These are phyloP conservation scores for Arbacia lixula DNA, from an alignment of 53 echinoderm and acorn worm species.

Conservation along the genomic window DNA sequence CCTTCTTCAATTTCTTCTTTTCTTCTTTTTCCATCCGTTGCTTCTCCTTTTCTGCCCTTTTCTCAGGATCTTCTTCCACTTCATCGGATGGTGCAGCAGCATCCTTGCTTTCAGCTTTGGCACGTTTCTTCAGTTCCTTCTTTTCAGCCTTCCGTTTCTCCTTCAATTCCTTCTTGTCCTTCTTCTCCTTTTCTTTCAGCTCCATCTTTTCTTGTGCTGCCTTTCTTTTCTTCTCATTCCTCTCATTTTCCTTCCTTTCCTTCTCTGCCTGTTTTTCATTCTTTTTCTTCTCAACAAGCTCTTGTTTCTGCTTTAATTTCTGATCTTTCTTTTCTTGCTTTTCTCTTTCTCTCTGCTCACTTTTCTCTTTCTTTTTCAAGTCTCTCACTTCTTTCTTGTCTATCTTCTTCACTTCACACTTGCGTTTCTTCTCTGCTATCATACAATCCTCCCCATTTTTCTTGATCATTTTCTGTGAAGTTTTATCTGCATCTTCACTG, in stretches of 20 bases:
- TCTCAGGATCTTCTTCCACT: constrained; percentile 8
- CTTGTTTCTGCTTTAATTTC: constrained; percentile 10
- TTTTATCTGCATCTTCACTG: too few species aligned
- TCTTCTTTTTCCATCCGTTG: constrained; percentile 37
- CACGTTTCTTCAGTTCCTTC: constrained; percentile 1
- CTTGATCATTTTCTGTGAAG: constrained; percentile 7
- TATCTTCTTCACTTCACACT: constrained; percentile 10
- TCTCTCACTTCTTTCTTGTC: constrained; percentile 3
- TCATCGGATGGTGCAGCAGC: not conserved
- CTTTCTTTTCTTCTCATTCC: not conserved
- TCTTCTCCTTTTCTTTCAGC: constrained; percentile 15
- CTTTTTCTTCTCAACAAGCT: constrained; percentile 13
- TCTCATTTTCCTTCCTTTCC: constrained; percentile 19
- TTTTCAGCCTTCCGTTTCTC: constrained; percentile 39
- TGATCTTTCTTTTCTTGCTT: constrained; percentile 13
- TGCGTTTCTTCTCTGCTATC: constrained; percentile 41
- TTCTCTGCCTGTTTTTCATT: not conserved
- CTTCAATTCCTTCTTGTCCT: constrained; percentile 42
- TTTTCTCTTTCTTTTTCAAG: not conserved
- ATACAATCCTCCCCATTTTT: constrained; percentile 28
- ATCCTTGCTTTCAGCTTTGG: not conserved
- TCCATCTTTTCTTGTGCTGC: constrained; percentile 23
- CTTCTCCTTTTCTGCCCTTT: constrained; percentile 28
- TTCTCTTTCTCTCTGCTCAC: constrained; percentile 27
- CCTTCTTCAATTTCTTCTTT: constrained; percentile 25